Conservation (phyloP, 2,113 vertebrate species). For the Chaetops frenatus region DNA sequence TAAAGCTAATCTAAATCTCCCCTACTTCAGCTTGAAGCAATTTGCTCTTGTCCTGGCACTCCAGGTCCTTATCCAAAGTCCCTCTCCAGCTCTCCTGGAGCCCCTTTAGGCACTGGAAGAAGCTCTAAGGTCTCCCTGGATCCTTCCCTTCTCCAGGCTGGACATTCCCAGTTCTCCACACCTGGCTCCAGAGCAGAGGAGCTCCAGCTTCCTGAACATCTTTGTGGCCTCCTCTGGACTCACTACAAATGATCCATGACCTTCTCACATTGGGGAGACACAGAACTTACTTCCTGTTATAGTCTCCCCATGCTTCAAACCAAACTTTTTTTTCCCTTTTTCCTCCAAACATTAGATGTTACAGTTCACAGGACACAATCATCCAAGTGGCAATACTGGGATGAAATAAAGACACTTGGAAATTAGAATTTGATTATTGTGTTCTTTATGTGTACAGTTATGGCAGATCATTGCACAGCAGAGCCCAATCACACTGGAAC, state of each 20-base stretch:
- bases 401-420: neutral
- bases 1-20: neutral
- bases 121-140: neutral
- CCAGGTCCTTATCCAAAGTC: fast-evolving
- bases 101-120: neutral
- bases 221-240: neutral
- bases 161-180: neutral
- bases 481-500: neutral
- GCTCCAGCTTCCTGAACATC: neutral
- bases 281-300: neutral
- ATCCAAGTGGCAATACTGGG: neutral
- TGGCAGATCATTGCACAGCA: neutral
- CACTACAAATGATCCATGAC: neutral
- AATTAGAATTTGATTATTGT: neutral
- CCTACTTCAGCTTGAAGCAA: neutral
- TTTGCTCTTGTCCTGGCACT: neutral
- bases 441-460: neutral
- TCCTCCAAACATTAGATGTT: neutral
- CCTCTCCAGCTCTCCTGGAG: neutral
- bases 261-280: neutral
- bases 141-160: neutral
- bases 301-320: neutral
- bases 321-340: neutral
- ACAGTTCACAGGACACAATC: neutral
- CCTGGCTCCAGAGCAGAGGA: neutral